Conservation (phyloP, 2,113 vertebrate species). For the Myotis yumanensis region DNA sequence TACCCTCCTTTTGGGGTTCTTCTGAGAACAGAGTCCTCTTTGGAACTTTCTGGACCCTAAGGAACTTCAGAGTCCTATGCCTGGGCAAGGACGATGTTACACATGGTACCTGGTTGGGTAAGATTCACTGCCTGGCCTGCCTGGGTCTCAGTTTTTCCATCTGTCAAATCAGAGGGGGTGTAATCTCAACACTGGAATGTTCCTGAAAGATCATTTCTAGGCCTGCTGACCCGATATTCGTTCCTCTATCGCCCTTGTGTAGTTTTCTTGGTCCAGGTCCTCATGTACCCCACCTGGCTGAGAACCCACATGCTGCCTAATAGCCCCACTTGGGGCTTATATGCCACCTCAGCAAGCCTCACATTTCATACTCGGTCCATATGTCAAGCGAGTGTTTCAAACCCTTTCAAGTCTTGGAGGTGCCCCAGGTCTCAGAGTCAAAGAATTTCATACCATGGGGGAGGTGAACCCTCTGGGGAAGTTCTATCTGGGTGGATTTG, state of each 20-base stretch:
- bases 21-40: neutral
- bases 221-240: neutral
- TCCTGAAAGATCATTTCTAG: neutral
- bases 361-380: neutral
- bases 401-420: fast-evolving
- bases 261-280: neutral
- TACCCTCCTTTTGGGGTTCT: neutral
- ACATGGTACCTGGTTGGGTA: neutral
- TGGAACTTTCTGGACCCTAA: neutral
- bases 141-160: neutral
- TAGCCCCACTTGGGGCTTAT: neutral
- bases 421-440: fast-evolving
- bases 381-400: fast-evolving
- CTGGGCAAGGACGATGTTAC: neutral
- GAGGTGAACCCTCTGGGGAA: neutral
- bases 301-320: neutral
- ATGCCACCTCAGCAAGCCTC: neutral
- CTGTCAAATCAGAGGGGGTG: neutral
- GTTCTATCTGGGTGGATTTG: neutral
- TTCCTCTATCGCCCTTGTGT: neutral
- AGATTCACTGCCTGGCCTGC: neutral
- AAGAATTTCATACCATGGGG: fast-evolving
- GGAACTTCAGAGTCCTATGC: neutral
- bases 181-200: neutral
- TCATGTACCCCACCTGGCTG: neutral